Conservation (phyloP, 2,113 vertebrate genomes). For the Psophia crepitans region DNA sequence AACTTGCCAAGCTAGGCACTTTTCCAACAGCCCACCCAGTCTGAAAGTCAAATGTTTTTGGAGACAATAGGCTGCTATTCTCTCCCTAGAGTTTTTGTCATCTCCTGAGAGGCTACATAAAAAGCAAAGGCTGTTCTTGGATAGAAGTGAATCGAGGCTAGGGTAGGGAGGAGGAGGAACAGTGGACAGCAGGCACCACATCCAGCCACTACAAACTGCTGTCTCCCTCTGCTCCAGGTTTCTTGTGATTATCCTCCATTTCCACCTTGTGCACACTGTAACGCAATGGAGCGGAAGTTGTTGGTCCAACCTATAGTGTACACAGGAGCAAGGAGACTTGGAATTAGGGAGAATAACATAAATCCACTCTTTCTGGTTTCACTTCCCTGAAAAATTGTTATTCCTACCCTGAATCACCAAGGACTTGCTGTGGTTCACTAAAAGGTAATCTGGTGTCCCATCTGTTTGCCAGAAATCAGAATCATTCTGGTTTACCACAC, state of each 20-base stretch:
- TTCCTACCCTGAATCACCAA: not conserved
- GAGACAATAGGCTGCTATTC: not conserved
- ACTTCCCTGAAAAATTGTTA: not conserved
- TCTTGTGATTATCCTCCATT: not conserved
- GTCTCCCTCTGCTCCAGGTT: not conserved
- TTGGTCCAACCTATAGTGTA: not conserved
- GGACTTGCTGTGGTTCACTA: not conserved
- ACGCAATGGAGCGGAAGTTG: not conserved
- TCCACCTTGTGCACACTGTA: not conserved
- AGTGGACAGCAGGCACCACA: not conserved
- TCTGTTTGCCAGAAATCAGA: not conserved
- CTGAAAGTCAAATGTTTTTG: not conserved
- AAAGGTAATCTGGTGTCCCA: not conserved
- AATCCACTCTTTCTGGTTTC: not conserved
- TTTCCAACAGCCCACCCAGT: not conserved
- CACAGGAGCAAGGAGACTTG: not conserved
- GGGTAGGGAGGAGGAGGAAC: not conserved
- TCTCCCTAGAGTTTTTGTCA: not conserved
- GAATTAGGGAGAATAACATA: not conserved
- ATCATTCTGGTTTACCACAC: not conserved
- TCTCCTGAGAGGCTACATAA: constrained; percentile 4
- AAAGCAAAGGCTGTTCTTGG: not conserved
- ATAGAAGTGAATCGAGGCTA: not conserved
- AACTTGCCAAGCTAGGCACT: not conserved
- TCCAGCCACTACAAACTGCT: not conserved